Evolutionary conservation across 2,888 invertebrate species (phyloP), one percentile per base, ranked within the genome.

Genomic region (Drosophila formosana): DNA sequence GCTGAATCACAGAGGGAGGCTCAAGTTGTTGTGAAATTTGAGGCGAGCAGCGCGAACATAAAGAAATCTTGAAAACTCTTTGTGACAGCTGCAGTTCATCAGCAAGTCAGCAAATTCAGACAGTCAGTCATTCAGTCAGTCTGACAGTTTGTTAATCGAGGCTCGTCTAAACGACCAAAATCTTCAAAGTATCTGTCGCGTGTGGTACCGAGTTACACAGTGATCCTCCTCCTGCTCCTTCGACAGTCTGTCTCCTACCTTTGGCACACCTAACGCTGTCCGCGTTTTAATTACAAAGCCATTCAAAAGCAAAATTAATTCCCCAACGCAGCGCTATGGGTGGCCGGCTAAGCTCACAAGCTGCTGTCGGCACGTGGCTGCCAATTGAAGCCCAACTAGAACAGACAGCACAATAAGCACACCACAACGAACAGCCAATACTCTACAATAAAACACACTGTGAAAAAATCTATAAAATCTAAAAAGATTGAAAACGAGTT

Each of bases 241-340:
- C 23, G 9, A 26, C 13, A 1, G 7, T 41, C 28, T 37, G 18
- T 30, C 63, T 32, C 32, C 11, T 51, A 26, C 57, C 47, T 11
- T 56, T 34, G 49, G 37, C 32, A 45, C 30, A 45, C 30, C 47
- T 55, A 43, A 41, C 30, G 47, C 50, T 63, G 66, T 58, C 82
- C 72, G 76, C 72, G 71, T 85, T 82, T 88, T 82, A 82, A 82
- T 82, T 82, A 87, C 82, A 76, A 62, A 71, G 71, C 64, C 75
- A 81, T 87, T 81, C 76, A 78, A 78, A 81, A 82, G 52, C 77
- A 49, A 76, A 88, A 79, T 88, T 84, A 82, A 73, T 73, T 87
- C 66, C 66, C 47, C 43, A 32, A 50, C 63, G 45, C 39, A 58
- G 55, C 55, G 51, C 55, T 55, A 51, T 52, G 50, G 78, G 62